Evolutionary conservation across 2,113 vertebrate genomes (phyloP), one percentile per base, ranked within the genome.

Genomic region (Edolisoma coerulescens): DNA sequence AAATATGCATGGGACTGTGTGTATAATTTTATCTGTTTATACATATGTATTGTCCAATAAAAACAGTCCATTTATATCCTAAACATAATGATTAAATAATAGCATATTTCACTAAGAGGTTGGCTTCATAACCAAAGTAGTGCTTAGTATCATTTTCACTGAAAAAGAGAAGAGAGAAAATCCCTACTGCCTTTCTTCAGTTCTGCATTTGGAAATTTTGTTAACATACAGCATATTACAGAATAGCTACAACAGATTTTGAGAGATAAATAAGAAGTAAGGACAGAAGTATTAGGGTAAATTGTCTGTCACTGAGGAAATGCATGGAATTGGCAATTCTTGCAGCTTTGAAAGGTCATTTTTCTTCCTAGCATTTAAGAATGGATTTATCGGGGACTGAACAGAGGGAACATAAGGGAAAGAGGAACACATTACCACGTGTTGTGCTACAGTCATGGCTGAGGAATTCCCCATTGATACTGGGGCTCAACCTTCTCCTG

Each of bases 41-140:
- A 92, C 33, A 54, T 71, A 87, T 27, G 68, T 56, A 70, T 57
- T 95, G 83, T 90, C 93, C 91, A 92, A 71, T 89, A 86, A 96
- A 96, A 96, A 63, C 71, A 92, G 52, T 84, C 52, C 56, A 78
- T 81, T 90, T 92, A 88, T 88, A 90, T 76, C 89, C 84, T 86
- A 93, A 94, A 80, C 54, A 74, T 53, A 76, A 93, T 45, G 1
- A 92, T 93, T 94, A 96, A 95, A 89, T 94, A 94, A 91, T 81
- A 90, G 86, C 56, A 26, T 50, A 88, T 92, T 95, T 81, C 76
- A 92, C 88, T 81, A 87, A 92, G 56, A 81, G 73, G 60, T 87
- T 96, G 82, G 83, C 85, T 86, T 84, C 53, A 56, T 45, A 71
- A 94, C 79, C 68, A 42, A 75, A 83, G 71, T 2, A 78, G 33